Evolutionary conservation across 2,797 vertebrate genomes (phyloP).

Genomic region (Antennarius maculatus): DNA sequence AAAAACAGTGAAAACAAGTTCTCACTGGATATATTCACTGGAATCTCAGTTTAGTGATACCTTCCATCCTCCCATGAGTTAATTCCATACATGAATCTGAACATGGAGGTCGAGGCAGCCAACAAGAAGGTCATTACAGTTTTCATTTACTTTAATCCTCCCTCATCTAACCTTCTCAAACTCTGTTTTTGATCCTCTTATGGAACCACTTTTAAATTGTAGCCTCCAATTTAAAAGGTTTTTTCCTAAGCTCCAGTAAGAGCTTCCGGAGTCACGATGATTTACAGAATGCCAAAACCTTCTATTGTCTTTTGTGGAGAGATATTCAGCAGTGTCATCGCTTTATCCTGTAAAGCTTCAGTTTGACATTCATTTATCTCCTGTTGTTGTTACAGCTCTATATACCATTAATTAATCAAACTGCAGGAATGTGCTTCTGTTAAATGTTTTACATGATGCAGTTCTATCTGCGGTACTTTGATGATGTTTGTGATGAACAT

Average conservation of each 20-base stretch:
- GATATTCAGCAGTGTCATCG: conserved; percentile 13
- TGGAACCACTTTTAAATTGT: not conserved
- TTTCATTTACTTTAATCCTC: not conserved
- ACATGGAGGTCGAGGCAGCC: not conserved
- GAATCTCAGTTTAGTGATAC: too few species aligned
- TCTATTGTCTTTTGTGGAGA: not conserved
- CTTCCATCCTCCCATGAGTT: not conserved
- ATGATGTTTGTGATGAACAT: conserved; percentile 24
- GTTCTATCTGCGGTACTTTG: conserved; percentile 35
- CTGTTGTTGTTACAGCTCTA: conserved; percentile 21
- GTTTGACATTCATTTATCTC: conserved; percentile 52
- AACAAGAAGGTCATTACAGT: not conserved
- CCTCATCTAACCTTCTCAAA: not conserved
- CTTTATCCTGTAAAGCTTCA: conserved; percentile 68
- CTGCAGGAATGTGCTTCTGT: conserved; percentile 12
- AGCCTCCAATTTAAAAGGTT: not conserved
- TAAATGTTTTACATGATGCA: conserved; percentile 31
- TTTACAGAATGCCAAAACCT: not conserved
- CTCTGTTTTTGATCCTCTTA: conserved; percentile 1
- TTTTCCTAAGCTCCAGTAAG: not conserved
- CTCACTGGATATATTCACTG: not conserved
- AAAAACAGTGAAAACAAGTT: not conserved
- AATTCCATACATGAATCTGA: not conserved
- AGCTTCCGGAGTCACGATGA: not conserved
- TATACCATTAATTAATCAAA: not conserved